Evolutionary conservation across 1,140 invertebrate genomes (phyloP), one percentile per base, ranked within the genome.

Genomic region (Monochamus saltuarius): DNA sequence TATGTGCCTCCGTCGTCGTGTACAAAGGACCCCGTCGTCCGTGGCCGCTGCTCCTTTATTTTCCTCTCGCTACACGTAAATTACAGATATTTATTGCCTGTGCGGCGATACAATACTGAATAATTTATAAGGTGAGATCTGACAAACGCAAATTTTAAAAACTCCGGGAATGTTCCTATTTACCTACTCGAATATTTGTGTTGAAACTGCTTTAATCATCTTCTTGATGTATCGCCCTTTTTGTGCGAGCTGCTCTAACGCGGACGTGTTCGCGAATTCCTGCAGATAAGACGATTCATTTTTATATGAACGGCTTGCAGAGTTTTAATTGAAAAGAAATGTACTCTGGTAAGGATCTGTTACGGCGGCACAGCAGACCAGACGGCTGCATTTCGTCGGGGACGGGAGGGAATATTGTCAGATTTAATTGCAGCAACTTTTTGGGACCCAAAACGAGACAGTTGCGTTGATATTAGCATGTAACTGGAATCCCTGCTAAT

Each of bases 81-180:
- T 72, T 73, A 72, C 65, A 62, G 69, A 67, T 71, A 73, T 73
- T 73, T 73, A 73, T 73, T 61, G 57, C 65, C 67, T 16, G 53
- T 46, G 58, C 64, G 61, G 50, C 59, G 54, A 61, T 72, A 74
- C 72, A 72, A 73, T 73, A 52, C 50, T 64, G 66, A 73, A 74
- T 74, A 69, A 73, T 74, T 74, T 74, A 74, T 73, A 70, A 74
- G 73, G 71, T 74, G 73, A 73, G 69, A 74, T 71, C 73, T 73
- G 71, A 73, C 71, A 74, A 71, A 71, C 69, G 67, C 71, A 72
- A 74, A 73, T 74, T 74, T 74, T 68, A 74, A 71, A 74, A 74
- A 70, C 71, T 67, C 62, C 36, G 46, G 60, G 72, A 74, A 74
- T 74, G 71, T 70, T 66, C 65, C 68, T 71, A 70, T 73, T 72